phyloP scores from a whole-genome alignment of 2,797 vertebrate genomes.

The Pristis pectinata region DNA sequence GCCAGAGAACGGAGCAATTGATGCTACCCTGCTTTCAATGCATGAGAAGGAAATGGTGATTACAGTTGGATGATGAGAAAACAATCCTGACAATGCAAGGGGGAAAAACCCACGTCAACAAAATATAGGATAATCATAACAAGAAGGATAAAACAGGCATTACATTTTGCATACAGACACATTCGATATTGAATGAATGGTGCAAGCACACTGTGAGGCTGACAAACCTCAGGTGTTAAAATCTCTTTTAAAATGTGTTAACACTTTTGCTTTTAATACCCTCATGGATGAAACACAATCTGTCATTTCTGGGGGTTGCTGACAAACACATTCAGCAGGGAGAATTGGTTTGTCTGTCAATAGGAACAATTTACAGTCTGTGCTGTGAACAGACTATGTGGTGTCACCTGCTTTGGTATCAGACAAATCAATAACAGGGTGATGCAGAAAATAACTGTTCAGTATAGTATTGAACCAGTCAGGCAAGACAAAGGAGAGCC shows the following conservation, averaged over 20 bases:
- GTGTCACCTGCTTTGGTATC: neutral
- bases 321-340: neutral
- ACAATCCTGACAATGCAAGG: neutral
- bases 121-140: neutral
- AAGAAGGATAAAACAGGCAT: neutral
- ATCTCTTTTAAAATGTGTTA: neutral
- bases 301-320: neutral
- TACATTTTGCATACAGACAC: neutral
- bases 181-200: neutral
- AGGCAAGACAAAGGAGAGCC: neutral
- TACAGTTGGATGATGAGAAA: neutral
- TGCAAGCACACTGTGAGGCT: neutral
- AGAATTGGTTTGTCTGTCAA: neutral
- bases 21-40: neutral
- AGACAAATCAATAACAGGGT: neutral
- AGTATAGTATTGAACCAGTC: neutral
- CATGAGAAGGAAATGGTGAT: neutral
- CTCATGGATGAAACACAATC: slow-evolving; percentile 7
- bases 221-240: neutral
- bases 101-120: neutral
- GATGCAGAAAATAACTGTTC: neutral
- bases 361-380: neutral
- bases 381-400: neutral
- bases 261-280: slow-evolving; percentile 21
- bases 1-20: neutral